Evolutionary conservation across 2,797 vertebrate genomes (phyloP), one percentile per base, ranked within the genome.

Genomic region (Loris lydekkerianus): DNA sequence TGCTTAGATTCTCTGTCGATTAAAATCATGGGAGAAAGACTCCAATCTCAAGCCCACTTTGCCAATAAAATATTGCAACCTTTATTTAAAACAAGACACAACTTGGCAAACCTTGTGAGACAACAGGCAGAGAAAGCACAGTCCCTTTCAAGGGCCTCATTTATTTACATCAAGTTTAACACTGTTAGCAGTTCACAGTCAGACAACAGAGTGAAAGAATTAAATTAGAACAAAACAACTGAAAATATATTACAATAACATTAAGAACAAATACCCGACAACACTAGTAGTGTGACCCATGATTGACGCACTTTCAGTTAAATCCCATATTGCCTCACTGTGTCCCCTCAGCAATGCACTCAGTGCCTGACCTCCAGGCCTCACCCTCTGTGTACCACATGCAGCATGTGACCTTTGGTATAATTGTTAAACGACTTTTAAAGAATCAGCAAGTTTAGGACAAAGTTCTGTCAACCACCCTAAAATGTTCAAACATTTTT

Each of bases 121-220:
- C 97, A 29, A 98, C 97, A 98, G 97, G 98, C 98, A 98, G 98
- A 98, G 98, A 97, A 96, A 97, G 96, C 90, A 84, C 90, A 84
- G 96, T 93, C 98, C 98, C 97, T 92, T 97, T 82, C 85, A 67
- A 98, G 98, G 98, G 98, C 98, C 99, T 99, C 99, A 99, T 99
- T 99, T 99, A 99, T 99, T 99, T 99, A 99, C 99, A 99, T 99
- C 99, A 99, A 99, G 99, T 99, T 99, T 99, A 99, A 99, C 99
- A 99, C 99, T 99, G 99, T 99, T 99, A 98, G 99, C 99, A 99
- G 99, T 99, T 99, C 99, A 99, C 99, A 99, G 99, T 99, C 99
- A 99, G 99, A 99, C 99, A 96, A 98, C 98, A 99, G 98, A 99
- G 99, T 99, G 99, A 99, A 98, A 98, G 96, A 99, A 99, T 99